Base-by-base conservation (phyloP, 2,888 invertebrate genomes). In the Amphiduros pacificus region DNA sequence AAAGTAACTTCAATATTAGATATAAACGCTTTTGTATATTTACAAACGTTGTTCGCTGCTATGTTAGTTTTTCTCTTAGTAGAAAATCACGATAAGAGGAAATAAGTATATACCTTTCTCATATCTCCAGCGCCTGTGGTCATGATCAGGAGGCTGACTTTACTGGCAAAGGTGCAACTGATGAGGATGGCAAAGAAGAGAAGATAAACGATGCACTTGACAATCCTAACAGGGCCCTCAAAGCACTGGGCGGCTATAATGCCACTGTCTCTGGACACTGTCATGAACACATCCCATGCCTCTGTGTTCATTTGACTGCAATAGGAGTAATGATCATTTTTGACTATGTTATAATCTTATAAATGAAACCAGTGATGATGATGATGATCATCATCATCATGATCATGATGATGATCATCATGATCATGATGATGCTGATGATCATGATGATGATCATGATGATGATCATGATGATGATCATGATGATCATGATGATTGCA, bases 241-340 rank as follows among this genome's bases (percentile, higher is more conserved):
- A 68, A 65, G 55, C 66, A 67, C 61, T 65, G 64, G 5, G 66
- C 64, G 5, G 66, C 68, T 20, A 68, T 60, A 22, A 67, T 63
- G 22, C 67, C 66, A 24, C 59, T 61, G 64, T 69, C 69, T 24
- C 67, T 53, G 1, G 67, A 68, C 44, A 69, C 67, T 1, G 59
- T 65, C 69, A 69, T 69, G 60, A 69, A 69, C 55, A 69, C 67
- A 51, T 69, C 69, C 69, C 69, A 69, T 4, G 69, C 69, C 40
- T 69, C 69, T 22, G 67, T 67, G 55, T 69, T 68, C 67, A 68
- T 68, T 9, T 66, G 60, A 2, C 67, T 67, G 63, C n/a, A 55
- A 61, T 24, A 22, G 6, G 26, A 51, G 5, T 17, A 14, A 36
- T 17, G 36, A 36, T 36, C 9, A 9, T 14, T 36, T 9, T 14